These are phyloP conservation scores for Helicoverpa armigera DNA, from an alignment of 1,140 invertebrate species.

Conservation along the genomic window DNA sequence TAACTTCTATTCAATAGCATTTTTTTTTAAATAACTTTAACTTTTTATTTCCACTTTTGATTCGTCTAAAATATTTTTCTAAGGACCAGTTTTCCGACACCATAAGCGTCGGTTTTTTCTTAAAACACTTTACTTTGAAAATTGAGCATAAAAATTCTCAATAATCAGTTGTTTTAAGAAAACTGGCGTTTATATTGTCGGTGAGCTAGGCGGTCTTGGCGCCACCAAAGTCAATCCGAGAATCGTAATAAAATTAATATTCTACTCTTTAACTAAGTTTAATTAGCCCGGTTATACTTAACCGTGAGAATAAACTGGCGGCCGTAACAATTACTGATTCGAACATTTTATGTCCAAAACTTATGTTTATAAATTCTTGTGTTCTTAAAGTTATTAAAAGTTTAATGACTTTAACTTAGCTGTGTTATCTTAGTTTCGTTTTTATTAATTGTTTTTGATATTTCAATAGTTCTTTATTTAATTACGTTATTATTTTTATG, in stretches of 20 bases:
- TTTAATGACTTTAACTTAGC: slow-evolving; percentile 19
- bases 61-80: no score
- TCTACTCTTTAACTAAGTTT: slow-evolving; percentile 56
- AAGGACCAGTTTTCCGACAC: no score
- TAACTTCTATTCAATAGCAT: no score
- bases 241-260: slow-evolving; percentile 54
- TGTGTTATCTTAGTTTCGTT: background rate
- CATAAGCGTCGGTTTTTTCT: no score
- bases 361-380: slow-evolving; percentile 40
- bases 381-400: slow-evolving; percentile 43
- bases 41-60: no score
- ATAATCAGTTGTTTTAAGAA: no score
- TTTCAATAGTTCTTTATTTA: background rate
- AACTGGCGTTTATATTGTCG: no score
- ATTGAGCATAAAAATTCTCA: no score
- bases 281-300: slow-evolving; percentile 60
- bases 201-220: slow-evolving; percentile 15
- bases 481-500: background rate
- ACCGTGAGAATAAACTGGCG: slow-evolving; percentile 59
- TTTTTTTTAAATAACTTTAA: no score
- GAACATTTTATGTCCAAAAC: slow-evolving; percentile 16
- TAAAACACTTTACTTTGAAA: no score
- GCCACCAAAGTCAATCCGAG: slow-evolving; percentile 21
- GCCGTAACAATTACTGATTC: slow-evolving; percentile 60
- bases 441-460: background rate